These are phyloP conservation scores for Dromaius novaehollandiae DNA, from an alignment of 2,113 vertebrate genomes.

Conservation along the genomic window DNA sequence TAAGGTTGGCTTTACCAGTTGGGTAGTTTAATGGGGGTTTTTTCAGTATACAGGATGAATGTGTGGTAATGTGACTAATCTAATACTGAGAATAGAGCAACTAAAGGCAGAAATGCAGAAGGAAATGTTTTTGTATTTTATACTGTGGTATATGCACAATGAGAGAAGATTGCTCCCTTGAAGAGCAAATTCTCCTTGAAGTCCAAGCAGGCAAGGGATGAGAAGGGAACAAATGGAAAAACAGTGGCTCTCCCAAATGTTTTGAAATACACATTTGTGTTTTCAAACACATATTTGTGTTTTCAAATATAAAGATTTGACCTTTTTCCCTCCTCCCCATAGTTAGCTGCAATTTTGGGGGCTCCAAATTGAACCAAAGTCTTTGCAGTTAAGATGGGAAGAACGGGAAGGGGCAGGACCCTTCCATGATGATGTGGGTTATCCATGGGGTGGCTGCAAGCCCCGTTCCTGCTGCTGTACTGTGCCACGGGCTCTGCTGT, in stretches of 20 bases:
- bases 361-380: neutral
- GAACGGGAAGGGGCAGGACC: neutral
- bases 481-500: neutral
- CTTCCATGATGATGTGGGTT: neutral
- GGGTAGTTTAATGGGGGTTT: neutral
- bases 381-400: neutral
- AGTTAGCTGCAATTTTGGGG: neutral
- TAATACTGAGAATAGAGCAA: neutral
- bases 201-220: neutral
- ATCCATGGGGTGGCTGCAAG: neutral
- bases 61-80: slow-evolving; percentile 9
- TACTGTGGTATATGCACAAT: neutral
- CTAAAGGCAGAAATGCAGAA: neutral
- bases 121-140: neutral
- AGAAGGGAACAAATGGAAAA: neutral
- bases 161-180: neutral
- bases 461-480: neutral
- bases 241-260: neutral
- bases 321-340: neutral
- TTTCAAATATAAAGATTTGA: neutral
- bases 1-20: neutral
- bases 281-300: neutral
- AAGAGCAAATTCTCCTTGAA: neutral
- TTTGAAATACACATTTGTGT: neutral
- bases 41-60: neutral